A percentile compares a stretch with the other conserved stretches of the same genome.
Evolutionary conservation across 1,140 invertebrate genomes (phyloP).

Genomic region (Leptinotarsa undecemlineata): DNA sequence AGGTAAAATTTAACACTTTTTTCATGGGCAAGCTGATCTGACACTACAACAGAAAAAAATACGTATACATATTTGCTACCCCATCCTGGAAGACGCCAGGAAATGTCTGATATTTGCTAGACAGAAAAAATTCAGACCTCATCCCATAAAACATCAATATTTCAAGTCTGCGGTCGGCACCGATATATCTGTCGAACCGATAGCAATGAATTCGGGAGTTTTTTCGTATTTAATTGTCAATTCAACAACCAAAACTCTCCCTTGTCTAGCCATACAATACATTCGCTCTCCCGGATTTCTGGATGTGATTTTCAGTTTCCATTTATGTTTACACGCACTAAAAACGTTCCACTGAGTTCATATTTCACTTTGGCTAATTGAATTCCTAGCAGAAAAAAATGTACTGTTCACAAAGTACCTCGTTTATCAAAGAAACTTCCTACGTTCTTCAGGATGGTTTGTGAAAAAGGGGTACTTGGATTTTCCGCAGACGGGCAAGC

Average conservation of each 20-base stretch:
- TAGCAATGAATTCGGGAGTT: too few species aligned
- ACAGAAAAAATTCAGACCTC: too few species aligned
- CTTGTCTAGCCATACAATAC: background rate
- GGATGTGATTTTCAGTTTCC: background rate
- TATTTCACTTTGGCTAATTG: constrained; percentile 1
- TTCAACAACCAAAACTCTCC: background rate
- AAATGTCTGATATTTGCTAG: too few species aligned
- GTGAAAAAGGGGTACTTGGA: background rate
- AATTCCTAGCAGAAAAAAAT: background rate
- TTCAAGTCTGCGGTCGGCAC: too few species aligned
- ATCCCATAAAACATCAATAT: too few species aligned
- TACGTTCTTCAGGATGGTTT: background rate
- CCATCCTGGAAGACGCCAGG: too few species aligned
- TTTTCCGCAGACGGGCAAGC: background rate
- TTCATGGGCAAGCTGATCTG: too few species aligned
- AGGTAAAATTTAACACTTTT: too few species aligned
- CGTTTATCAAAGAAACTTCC: background rate
- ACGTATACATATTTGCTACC: too few species aligned
- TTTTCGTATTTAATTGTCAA: too few species aligned
- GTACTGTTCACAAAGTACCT: background rate
- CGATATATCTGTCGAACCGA: too few species aligned
- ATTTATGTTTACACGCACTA: background rate
- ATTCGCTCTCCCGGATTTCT: background rate
- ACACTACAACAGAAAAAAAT: too few species aligned
- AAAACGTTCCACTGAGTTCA: background rate